A percentile compares a stretch with the other conserved stretches of the same genome.
Evolutionary conservation across 2,888 invertebrate genomes (phyloP).

Genomic region (Sarcophaga caerulescens): DNA sequence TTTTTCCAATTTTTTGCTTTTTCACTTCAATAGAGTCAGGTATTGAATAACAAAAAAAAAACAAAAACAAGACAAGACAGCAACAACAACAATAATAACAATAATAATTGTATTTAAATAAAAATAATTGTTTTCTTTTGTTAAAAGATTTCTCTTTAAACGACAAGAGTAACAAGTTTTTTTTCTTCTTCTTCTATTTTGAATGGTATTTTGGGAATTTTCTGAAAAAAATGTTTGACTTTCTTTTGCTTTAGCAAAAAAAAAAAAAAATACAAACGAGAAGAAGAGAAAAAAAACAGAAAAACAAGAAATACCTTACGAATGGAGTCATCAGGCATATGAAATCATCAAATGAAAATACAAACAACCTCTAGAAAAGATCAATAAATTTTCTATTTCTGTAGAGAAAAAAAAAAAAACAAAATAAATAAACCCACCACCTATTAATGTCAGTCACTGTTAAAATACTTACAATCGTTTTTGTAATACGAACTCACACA

Average conservation of each 20-base stretch:
- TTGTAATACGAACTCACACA: conserved; percentile 10
- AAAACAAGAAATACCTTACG: neutral
- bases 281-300: neutral
- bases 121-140: conserved; percentile 49
- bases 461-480: neutral
- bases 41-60: conserved; percentile 1
- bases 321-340: neutral
- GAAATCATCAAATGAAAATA: neutral
- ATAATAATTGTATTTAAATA: conserved; percentile 23
- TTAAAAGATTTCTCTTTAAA: conserved; percentile 54
- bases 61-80: no score
- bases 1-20: conserved; percentile 46
- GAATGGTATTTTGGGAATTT: neutral
- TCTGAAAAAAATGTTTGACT: neutral
- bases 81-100: neutral
- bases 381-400: neutral
- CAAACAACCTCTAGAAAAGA: neutral
- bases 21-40: neutral
- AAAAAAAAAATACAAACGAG: neutral
- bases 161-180: neutral
- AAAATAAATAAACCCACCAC: neutral
- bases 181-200: neutral
- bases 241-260: neutral
- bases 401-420: neutral
- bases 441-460: neutral